These are phyloP conservation scores for Corythucha ciliata DNA, from an alignment of 2,888 invertebrate genomes.

Conservation along the genomic window DNA sequence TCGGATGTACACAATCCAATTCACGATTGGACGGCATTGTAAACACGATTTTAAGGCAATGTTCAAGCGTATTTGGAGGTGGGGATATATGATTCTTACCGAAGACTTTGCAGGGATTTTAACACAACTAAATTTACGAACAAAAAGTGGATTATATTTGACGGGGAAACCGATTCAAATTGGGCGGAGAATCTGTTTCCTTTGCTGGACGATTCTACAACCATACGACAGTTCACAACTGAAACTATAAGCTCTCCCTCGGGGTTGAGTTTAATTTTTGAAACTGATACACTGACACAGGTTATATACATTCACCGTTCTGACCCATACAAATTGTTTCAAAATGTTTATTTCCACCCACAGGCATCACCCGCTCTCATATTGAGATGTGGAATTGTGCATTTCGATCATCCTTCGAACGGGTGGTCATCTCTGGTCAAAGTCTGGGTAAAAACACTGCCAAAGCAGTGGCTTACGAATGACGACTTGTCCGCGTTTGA, in stretches of 20 bases:
- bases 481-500: conserved; percentile 5
- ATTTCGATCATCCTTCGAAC: conserved; percentile 72
- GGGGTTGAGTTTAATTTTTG: not conserved
- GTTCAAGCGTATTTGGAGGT: too few species aligned
- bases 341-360: too few species aligned
- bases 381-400: conserved; percentile 83
- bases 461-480: conserved; percentile 29
- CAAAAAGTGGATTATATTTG: conserved; percentile 61
- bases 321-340: not conserved
- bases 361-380: conserved; percentile 76
- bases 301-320: not conserved
- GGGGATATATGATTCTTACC: too few species aligned
- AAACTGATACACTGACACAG: not conserved
- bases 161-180: conserved; percentile 80
- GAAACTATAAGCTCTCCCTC: conserved; percentile 19
- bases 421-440: conserved; percentile 73
- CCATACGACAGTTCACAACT: too few species aligned
- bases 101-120: not conserved
- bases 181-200: conserved; percentile 91
- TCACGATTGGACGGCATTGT: too few species aligned
- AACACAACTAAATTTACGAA: not conserved
- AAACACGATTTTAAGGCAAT: too few species aligned
- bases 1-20: too few species aligned
- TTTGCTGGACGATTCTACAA: conserved; percentile 78
- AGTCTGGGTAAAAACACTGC: conserved; percentile 62